phyloP scores from a whole-genome alignment of 2,888 invertebrate genomes.

The Tinea pellionella region DNA sequence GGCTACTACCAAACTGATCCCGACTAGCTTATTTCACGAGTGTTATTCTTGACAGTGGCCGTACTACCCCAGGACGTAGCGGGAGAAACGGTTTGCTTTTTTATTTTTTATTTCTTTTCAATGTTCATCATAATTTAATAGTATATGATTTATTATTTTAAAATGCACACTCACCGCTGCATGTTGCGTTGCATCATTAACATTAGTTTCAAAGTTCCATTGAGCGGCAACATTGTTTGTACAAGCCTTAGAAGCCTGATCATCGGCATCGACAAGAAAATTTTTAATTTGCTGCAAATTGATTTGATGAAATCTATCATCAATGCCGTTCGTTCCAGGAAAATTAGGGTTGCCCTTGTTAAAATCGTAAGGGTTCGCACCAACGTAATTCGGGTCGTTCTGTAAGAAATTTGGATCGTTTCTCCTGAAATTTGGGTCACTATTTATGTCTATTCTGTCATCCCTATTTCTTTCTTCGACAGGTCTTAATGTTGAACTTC shows the following conservation, averaged over 20 bases:
- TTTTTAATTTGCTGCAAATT: slow-evolving; percentile 62
- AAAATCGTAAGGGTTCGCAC: slow-evolving; percentile 53
- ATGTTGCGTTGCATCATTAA: slow-evolving; percentile 83
- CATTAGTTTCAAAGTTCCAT: slow-evolving; percentile 90
- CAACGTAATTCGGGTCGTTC: slow-evolving; percentile 52
- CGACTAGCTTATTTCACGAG: too few species aligned
- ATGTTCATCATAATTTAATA: too few species aligned
- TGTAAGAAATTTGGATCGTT: slow-evolving; percentile 65
- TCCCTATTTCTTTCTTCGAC: slow-evolving; percentile 47
- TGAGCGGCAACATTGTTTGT: slow-evolving; percentile 88
- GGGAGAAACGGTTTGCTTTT: too few species aligned
- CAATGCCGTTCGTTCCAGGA: slow-evolving; percentile 34
- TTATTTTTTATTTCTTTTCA: too few species aligned
- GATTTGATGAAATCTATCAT: slow-evolving; percentile 51
- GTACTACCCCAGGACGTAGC: too few species aligned
- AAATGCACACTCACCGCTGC: slow-evolving; percentile 77
- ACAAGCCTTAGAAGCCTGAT: slow-evolving; percentile 82
- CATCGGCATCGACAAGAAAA: slow-evolving; percentile 77
- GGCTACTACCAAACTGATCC: too few species aligned
- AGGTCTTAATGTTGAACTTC: slow-evolving; percentile 39
- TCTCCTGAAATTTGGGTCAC: slow-evolving; percentile 53
- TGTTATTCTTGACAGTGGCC: too few species aligned
- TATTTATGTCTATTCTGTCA: slow-evolving; percentile 56
- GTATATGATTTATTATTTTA: too few species aligned
- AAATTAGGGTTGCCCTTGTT: slow-evolving; percentile 34